These are phyloP conservation scores for Stegostoma tigrinum DNA, from an alignment of 2,113 vertebrate species.

Conservation along the genomic window DNA sequence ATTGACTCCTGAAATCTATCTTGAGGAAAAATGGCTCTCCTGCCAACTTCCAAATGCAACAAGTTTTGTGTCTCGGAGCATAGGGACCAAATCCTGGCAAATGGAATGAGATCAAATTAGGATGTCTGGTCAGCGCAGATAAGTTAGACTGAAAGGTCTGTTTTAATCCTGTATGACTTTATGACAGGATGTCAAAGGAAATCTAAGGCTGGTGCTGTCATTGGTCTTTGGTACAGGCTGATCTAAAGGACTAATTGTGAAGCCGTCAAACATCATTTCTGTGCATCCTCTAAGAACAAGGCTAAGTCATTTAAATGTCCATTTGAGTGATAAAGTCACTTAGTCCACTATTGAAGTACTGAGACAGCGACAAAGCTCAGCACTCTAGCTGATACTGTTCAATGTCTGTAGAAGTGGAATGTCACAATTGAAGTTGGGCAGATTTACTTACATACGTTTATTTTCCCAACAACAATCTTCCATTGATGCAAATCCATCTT, in stretches of 20 bases:
- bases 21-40: not conserved
- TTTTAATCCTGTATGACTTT: not conserved
- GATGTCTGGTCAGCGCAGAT: too few relatives aligned
- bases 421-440: not conserved
- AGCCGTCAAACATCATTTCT: not conserved
- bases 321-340: not conserved
- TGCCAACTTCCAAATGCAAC: too few relatives aligned
- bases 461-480: not conserved
- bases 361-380: not conserved
- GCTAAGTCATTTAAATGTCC: not conserved
- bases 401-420: not conserved
- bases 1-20: not conserved
- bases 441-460: not conserved
- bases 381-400: not conserved
- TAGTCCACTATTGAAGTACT: too few relatives aligned
- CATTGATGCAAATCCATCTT: not conserved
- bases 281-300: too few relatives aligned
- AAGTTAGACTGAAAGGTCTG: not conserved
- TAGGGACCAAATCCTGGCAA: too few relatives aligned
- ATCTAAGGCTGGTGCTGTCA: not conserved
- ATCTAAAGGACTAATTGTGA: not conserved
- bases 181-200: not conserved
- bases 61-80: too few relatives aligned
- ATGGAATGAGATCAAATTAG: too few relatives aligned
- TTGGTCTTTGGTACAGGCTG: not conserved